Conservation (phyloP, 2,888 invertebrate species). For the Seira musarum region DNA sequence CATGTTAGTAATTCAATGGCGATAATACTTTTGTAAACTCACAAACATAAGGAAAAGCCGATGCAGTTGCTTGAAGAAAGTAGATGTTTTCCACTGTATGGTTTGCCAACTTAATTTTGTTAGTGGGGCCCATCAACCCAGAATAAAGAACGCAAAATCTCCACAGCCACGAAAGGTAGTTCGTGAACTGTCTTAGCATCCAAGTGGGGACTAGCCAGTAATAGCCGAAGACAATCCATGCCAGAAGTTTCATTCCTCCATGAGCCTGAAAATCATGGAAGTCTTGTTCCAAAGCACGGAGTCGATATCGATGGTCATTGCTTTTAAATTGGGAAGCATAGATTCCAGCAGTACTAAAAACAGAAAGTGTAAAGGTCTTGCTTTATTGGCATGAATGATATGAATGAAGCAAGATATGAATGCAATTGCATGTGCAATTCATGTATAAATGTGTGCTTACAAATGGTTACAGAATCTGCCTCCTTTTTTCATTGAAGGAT, state of each 20-base stretch:
- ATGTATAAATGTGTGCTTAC: constrained; percentile 22
- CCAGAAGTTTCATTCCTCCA: constrained; percentile 35
- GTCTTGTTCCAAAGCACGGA: constrained; percentile 27
- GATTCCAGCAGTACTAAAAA: constrained; percentile 34
- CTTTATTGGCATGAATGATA: too few relatives aligned
- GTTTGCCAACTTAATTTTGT: constrained; percentile 12
- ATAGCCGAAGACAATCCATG: constrained; percentile 33
- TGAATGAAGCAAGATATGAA: too few relatives aligned
- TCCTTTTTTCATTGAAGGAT: constrained; percentile 51
- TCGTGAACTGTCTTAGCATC: constrained; percentile 30
- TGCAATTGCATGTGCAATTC: too few relatives aligned
- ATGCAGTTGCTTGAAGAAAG: constrained; percentile 42
- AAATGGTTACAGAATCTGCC: constrained; percentile 49
- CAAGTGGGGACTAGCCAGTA: constrained; percentile 40
- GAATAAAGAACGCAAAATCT: constrained; percentile 41
- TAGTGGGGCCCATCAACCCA: constrained; percentile 30
- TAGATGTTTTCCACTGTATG: constrained; percentile 45
- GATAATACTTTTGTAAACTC: too few relatives aligned
- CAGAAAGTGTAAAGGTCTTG: too few relatives aligned
- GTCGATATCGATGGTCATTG: constrained; percentile 16
- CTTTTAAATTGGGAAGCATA: constrained; percentile 32
- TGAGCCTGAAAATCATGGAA: constrained; percentile 32
- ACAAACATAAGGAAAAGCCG: constrained; percentile 52
- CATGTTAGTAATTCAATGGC: too few relatives aligned
- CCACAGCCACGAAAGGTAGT: constrained; percentile 28